Conservation (phyloP, 2,888 invertebrate species). For the Encarsia formosa region DNA sequence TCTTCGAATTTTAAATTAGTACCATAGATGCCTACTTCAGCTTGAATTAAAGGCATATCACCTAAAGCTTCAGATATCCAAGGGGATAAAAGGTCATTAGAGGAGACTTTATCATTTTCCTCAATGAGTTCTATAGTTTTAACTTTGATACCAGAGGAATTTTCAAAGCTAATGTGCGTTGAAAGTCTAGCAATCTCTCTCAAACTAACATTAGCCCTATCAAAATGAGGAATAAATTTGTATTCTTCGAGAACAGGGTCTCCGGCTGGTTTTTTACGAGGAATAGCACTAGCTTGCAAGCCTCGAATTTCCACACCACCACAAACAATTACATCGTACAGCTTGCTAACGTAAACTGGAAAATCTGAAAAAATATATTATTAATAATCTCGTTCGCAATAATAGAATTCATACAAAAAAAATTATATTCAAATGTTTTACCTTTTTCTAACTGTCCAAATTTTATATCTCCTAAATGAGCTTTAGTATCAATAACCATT, state of each 20-base stretch:
- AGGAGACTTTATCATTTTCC: constrained; percentile 31
- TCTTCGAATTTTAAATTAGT: constrained; percentile 47
- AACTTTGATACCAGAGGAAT: constrained; percentile 43
- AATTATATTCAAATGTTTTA: constrained; percentile 26
- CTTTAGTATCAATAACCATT: constrained; percentile 56
- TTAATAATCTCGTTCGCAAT: too few relatives aligned
- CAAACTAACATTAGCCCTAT: constrained; percentile 35
- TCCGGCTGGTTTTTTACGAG: constrained; percentile 52
- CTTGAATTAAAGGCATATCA: constrained; percentile 67
- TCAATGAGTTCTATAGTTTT: constrained; percentile 46
- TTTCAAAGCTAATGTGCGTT: constrained; percentile 56
- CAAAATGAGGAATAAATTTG: constrained; percentile 55
- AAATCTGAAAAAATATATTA: constrained; percentile 39
- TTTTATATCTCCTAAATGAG: constrained; percentile 42
- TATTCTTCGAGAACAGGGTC: constrained; percentile 57
- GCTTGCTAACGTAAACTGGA: constrained; percentile 46
- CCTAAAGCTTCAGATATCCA: constrained; percentile 59
- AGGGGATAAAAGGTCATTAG: constrained; percentile 52
- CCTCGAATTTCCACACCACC: constrained; percentile 61
- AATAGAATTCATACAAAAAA: neutral
- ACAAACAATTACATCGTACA: constrained; percentile 50
- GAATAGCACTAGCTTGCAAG: constrained; percentile 56
- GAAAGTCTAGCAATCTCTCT: constrained; percentile 42
- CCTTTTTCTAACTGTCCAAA: constrained; percentile 35
- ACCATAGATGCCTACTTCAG: constrained; percentile 59